Evolutionary conservation across 2,113 vertebrate species (phyloP).

Genomic region (Potamarius usumacintae): DNA sequence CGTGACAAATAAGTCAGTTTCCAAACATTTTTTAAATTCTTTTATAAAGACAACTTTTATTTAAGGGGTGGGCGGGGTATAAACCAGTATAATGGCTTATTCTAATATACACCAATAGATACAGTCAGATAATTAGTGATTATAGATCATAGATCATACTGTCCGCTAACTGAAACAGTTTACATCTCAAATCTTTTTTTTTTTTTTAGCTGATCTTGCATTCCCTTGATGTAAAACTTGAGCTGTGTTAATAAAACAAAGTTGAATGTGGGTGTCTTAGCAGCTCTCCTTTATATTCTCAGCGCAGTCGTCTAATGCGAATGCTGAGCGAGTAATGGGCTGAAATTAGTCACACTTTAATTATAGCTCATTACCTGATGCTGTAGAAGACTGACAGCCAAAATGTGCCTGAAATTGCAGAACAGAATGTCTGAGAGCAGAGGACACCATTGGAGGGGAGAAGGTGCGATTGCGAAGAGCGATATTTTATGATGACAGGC

Average conservation of each 20-base stretch:
- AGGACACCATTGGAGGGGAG: neutral
- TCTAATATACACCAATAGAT: neutral
- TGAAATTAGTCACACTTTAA: slow-evolving; percentile 45
- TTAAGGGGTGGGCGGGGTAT: neutral
- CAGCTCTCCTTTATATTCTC: slow-evolving; percentile 20
- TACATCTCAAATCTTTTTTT: neutral
- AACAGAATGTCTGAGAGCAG: neutral
- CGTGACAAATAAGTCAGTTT: neutral
- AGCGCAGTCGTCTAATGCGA: neutral
- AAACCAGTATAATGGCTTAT: neutral
- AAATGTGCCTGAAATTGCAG: slow-evolving; percentile 15
- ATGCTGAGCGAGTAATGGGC: slow-evolving; percentile 29
- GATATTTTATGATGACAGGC: neutral
- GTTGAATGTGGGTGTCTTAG: neutral
- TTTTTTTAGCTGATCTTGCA: neutral
- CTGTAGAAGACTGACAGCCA: slow-evolving; percentile 27
- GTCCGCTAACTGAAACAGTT: no score
- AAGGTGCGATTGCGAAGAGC: neutral
- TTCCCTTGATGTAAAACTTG: neutral
- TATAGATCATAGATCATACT: no score
- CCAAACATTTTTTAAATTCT: neutral
- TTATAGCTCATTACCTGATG: slow-evolving; percentile 32
- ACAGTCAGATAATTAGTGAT: neutral
- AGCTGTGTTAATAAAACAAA: slow-evolving; percentile 41
- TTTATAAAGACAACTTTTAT: neutral